Evolutionary conservation across 2,888 invertebrate genomes (phyloP).

Genomic region (Temnothorax unifasciatus): DNA sequence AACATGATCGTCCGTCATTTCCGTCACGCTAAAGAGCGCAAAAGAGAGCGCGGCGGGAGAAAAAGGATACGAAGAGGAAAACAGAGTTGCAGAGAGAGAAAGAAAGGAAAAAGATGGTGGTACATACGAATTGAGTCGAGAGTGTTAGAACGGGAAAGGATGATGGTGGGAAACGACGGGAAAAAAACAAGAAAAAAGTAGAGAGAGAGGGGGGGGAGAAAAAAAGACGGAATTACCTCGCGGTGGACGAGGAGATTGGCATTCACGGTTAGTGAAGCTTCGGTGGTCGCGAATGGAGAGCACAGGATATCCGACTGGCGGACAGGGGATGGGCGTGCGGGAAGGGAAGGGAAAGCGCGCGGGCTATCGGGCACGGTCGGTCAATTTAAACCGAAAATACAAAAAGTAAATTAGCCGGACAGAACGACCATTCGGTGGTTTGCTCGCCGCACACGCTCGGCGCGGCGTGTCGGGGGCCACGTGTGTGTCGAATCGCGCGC

Average conservation of each 20-base stretch:
- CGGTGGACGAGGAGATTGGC: slow-evolving; percentile 81
- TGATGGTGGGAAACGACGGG: slow-evolving; percentile 30
- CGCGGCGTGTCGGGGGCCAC: slow-evolving; percentile 78
- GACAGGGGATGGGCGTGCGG: background rate
- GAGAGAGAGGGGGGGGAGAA: slow-evolving; percentile 25
- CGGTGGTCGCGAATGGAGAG: slow-evolving; percentile 79
- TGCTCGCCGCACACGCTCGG: slow-evolving; percentile 60
- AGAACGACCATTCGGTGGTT: slow-evolving; percentile 78
- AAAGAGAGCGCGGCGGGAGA: slow-evolving; percentile 16
- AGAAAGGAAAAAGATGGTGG: background rate
- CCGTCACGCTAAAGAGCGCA: slow-evolving; percentile 40
- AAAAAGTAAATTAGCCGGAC: slow-evolving; percentile 85
- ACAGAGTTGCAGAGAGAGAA: background rate
- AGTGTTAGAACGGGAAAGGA: slow-evolving; percentile 27
- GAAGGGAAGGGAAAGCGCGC: slow-evolving; percentile 42
- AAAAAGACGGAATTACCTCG: slow-evolving; percentile 68
- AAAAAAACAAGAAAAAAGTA: slow-evolving; percentile 4
- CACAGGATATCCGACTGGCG: slow-evolving; percentile 66
- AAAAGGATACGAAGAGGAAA: background rate
- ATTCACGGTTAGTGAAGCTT: slow-evolving; percentile 80
- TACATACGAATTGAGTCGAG: slow-evolving; percentile 50
- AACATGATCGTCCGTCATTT: slow-evolving; percentile 64
- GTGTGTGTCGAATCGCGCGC: slow-evolving; percentile 82
- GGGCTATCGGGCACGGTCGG: slow-evolving; percentile 78
- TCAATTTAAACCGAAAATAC: slow-evolving; percentile 85